A percentile compares a stretch with the other conserved stretches of the same genome.
These are phyloP conservation scores for Drosophila jambulina DNA, from an alignment of 1,140 invertebrate genomes.

Conservation along the genomic window DNA sequence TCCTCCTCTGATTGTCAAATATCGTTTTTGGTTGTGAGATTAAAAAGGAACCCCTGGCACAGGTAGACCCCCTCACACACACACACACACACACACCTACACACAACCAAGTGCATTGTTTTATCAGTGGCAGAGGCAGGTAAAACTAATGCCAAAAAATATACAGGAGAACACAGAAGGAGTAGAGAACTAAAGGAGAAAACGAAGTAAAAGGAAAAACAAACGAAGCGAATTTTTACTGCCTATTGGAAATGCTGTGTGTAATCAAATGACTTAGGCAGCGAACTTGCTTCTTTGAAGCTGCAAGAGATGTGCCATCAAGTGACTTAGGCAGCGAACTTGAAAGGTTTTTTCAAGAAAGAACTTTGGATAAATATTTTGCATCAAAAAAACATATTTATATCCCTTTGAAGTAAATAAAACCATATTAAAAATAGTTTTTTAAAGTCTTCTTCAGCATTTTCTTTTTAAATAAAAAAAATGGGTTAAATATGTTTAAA, in stretches of 20 bases:
- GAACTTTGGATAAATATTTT: background rate
- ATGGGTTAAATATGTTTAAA: too few relatives aligned
- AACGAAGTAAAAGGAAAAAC: constrained; percentile 20
- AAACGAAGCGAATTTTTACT: constrained; percentile 11
- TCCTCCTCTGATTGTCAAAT: constrained; percentile 76
- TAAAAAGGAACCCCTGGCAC: constrained; percentile 60
- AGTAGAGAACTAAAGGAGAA: background rate
- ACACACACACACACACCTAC: constrained; percentile 3
- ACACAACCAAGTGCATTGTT: constrained; percentile 65
- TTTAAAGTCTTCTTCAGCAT: too few relatives aligned
- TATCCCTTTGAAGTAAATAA: too few relatives aligned
- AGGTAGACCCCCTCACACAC: constrained; percentile 51
- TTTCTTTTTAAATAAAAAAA: too few relatives aligned
- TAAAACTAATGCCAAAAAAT: constrained; percentile 71
- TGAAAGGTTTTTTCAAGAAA: background rate
- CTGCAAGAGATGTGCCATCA: background rate
- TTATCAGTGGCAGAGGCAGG: constrained; percentile 61
- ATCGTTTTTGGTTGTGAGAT: constrained; percentile 44
- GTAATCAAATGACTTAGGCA: constrained; percentile 60
- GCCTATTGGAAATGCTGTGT: constrained; percentile 34
- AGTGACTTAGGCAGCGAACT: background rate
- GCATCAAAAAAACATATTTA: too few relatives aligned
- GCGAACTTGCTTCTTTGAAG: constrained; percentile 26
- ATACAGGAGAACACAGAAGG: background rate
- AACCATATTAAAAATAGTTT: too few relatives aligned